Base-by-base conservation (phyloP, 2,797 vertebrate genomes). In the Myotis daubentonii region DNA sequence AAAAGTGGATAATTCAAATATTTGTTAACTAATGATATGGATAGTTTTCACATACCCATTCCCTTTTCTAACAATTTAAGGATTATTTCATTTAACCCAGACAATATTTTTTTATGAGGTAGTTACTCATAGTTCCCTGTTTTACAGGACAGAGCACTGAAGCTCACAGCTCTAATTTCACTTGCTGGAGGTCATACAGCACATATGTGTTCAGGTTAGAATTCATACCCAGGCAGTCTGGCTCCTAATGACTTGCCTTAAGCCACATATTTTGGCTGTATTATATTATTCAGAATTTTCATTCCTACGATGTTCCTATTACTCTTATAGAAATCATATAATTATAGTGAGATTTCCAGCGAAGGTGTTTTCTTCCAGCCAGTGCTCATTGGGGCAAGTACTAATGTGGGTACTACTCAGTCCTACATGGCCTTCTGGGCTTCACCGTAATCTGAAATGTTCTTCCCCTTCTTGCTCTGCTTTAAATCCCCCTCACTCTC, bases 1-100 rank as follows among this genome's bases (percentile, higher is more conserved):
- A 95, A 86, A 49, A 86, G 10, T 62, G 6, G 95, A 3, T 38
- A 83, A 74, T 79, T 90, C 36, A 86, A 44, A 75, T 8, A 82
- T 89, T 41, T 79, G 3, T 25, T 33, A 75, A 41, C 28, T 80
- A 78, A 76, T 41, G 2, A 47, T 94, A 83, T 80, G n/a, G 23
- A 72, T 49, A 51, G 3, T 81, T 89, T 83, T 95, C 71, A 95
- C 20, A 87, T 66, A 30, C 4, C 6, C 2, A n/a, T 87, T 15
- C 57, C 36, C 81, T 8, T 86, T 87, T 49, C 38, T 33, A 91
- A 78, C 36, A 93, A 70, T 2, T 17, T 87, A 68, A 60, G 44
- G 8, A 85, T 57, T 80, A 33, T 68, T 44, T 76, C 9, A 65
- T 76, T 91, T 90, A 82, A 76, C 62, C 2, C 41, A 33, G 22